These are phyloP conservation scores for Pseudobourletiella spinata DNA, from an alignment of 1,140 invertebrate genomes.

Conservation along the genomic window DNA sequence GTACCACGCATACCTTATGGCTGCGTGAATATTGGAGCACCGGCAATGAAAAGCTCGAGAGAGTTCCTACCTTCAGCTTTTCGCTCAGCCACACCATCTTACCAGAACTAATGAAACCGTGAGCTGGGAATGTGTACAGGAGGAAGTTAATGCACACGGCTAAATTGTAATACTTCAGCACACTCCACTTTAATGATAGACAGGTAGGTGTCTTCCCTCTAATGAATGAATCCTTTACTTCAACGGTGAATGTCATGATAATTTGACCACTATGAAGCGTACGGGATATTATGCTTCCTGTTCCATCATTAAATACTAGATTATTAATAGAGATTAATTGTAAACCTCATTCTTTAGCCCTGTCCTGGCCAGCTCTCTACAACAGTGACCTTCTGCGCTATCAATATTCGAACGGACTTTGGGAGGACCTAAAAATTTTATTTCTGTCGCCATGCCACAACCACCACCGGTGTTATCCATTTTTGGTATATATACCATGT, in stretches of 20 bases:
- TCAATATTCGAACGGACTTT: too few species aligned
- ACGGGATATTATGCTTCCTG: conserved; percentile 2
- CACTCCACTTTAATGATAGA: conserved; percentile 6
- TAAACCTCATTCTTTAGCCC: background rate
- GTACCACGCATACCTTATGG: too few species aligned
- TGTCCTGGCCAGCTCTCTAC: background rate
- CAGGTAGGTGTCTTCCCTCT: conserved; percentile 3
- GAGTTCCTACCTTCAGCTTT: background rate
- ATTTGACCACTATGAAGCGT: background rate
- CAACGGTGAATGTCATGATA: background rate
- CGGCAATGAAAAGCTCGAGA: too few species aligned
- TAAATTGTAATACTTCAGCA: conserved; percentile 10
- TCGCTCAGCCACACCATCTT: conserved; percentile 1
- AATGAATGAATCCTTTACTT: conserved; percentile 2
- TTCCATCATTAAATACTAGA: conserved; percentile 3
- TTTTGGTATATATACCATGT: too few species aligned
- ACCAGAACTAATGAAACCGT: conserved; percentile 12
- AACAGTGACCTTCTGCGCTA: too few species aligned
- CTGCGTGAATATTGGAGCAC: too few species aligned
- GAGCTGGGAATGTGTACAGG: background rate
- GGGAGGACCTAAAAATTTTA: too few species aligned
- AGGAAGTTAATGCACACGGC: background rate
- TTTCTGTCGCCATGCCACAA: too few species aligned
- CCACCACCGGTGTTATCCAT: too few species aligned
- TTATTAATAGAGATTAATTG: conserved; percentile 4